Conservation (phyloP, 2,888 invertebrate genomes). For the Epiperipatus broadwayi region DNA sequence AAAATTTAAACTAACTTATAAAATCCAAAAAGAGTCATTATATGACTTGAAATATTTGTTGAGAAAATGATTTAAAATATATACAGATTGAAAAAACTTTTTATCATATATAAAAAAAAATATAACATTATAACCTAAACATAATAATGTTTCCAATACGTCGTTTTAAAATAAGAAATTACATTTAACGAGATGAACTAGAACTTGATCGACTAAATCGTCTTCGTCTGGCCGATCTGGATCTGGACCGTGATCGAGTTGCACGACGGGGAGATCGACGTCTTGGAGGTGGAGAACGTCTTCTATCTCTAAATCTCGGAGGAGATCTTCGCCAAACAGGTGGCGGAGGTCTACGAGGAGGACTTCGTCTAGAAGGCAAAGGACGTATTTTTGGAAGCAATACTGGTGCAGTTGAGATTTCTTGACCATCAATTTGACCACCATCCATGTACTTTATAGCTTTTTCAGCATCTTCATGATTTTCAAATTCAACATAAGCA, state of each 20-base stretch:
- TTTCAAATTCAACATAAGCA: slow-evolving; percentile 85
- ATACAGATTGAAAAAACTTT: too few species aligned
- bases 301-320: slow-evolving; percentile 18
- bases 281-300: slow-evolving; percentile 17
- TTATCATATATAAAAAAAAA: too few species aligned
- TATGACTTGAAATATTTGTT: too few species aligned
- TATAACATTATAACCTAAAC: too few species aligned
- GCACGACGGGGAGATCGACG: slow-evolving; percentile 18
- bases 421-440: slow-evolving; percentile 87
- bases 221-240: slow-evolving; percentile 23
- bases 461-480: slow-evolving; percentile 85
- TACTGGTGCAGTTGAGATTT: slow-evolving; percentile 85
- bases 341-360: slow-evolving; percentile 22
- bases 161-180: too few species aligned
- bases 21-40: too few species aligned
- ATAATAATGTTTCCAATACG: too few species aligned
- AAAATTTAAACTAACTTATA: too few species aligned
- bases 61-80: too few species aligned
- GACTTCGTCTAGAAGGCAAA: slow-evolving; percentile 23
- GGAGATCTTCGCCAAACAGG: slow-evolving; percentile 17
- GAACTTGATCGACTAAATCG: slow-evolving; percentile 28
- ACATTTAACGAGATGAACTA: too few species aligned
- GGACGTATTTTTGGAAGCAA: slow-evolving; percentile 36
- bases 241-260: slow-evolving; percentile 23
- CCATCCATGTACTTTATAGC: slow-evolving; percentile 99